These are phyloP conservation scores for Nomada lathburiana DNA, from an alignment of 2,888 invertebrate species.

Conservation along the genomic window DNA sequence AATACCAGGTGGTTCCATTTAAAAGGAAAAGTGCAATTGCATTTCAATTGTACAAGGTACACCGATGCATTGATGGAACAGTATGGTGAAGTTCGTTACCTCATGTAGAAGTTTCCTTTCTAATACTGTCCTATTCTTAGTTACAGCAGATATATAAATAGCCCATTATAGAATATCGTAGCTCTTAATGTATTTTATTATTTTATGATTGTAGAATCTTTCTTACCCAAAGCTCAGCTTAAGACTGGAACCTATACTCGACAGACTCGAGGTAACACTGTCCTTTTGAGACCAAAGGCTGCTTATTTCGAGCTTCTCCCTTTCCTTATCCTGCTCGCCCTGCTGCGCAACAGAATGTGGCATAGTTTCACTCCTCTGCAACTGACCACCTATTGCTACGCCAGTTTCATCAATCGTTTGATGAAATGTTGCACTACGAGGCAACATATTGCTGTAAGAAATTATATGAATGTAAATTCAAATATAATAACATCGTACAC, in stretches of 20 bases:
- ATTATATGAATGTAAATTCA: constrained; percentile 1
- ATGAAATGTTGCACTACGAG: constrained; percentile 84
- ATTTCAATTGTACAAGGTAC: too few relatives aligned
- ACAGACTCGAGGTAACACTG: constrained; percentile 90
- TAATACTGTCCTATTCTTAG: too few relatives aligned
- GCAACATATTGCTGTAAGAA: constrained; percentile 75
- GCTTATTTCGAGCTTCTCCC: constrained; percentile 81
- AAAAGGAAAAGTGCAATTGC: too few relatives aligned
- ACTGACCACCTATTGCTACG: constrained; percentile 76
- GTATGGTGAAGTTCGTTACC: too few relatives aligned
- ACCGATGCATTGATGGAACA: too few relatives aligned
- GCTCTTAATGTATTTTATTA: too few relatives aligned
- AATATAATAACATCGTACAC: background rate
- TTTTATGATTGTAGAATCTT: constrained; percentile 24
- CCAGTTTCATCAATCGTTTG: constrained; percentile 80
- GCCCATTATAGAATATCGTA: too few relatives aligned
- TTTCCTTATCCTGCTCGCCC: constrained; percentile 82
- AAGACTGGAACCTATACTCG: constrained; percentile 92
- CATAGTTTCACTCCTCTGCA: constrained; percentile 83
- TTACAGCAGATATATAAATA: too few relatives aligned
- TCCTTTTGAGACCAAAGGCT: constrained; percentile 83
- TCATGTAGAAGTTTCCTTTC: too few relatives aligned
- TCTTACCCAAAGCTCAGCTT: constrained; percentile 94
- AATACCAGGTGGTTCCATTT: too few relatives aligned
- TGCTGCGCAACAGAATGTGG: constrained; percentile 82